Percentiles rank a stretch among this genome's conserved stretches.
Evolutionary conservation across 1,140 invertebrate species (phyloP).

Genomic region (Drosophila grimshawi): DNA sequence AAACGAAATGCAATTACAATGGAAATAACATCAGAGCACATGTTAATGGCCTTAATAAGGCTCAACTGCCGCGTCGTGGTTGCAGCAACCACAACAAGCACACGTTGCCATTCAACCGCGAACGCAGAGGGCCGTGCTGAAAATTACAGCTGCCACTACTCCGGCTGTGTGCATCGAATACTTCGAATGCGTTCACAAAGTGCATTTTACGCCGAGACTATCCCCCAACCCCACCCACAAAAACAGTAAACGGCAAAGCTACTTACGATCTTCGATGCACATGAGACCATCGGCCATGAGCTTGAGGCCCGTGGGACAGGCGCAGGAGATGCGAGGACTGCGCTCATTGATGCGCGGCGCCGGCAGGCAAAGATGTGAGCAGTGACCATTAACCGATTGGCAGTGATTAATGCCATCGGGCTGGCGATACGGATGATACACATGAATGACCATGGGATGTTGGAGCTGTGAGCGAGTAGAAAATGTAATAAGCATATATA

Average conservation of each 20-base stretch:
- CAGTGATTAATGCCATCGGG: constrained; percentile 96
- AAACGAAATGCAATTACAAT: constrained; percentile 30
- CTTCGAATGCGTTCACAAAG: constrained; percentile 94
- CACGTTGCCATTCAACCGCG: constrained; percentile 86
- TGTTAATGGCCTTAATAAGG: constrained; percentile 33
- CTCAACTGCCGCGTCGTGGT: constrained; percentile 85
- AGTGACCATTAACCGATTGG: constrained; percentile 94
- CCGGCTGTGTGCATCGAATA: neutral
- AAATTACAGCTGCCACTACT: constrained; percentile 89
- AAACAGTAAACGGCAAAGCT: constrained; percentile 96
- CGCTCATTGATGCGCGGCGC: constrained; percentile 90
- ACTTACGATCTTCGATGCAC: constrained; percentile 94
- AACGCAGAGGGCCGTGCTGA: constrained; percentile 93
- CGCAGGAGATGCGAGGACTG: constrained; percentile 92
- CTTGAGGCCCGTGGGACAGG: constrained; percentile 93
- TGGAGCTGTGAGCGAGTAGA: constrained; percentile 86
- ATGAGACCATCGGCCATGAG: constrained; percentile 92
- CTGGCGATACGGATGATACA: constrained; percentile 96
- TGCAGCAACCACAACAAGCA: constrained; percentile 88
- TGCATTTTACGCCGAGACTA: constrained; percentile 75
- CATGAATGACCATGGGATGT: constrained; percentile 97
- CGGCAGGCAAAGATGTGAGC: constrained; percentile 95
- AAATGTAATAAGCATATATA: neutral
- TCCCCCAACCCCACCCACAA: constrained; percentile 89
- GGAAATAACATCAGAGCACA: constrained; percentile 35